These are phyloP conservation scores for Esperia sulphurella DNA, from an alignment of 2,888 invertebrate species.

Conservation along the genomic window DNA sequence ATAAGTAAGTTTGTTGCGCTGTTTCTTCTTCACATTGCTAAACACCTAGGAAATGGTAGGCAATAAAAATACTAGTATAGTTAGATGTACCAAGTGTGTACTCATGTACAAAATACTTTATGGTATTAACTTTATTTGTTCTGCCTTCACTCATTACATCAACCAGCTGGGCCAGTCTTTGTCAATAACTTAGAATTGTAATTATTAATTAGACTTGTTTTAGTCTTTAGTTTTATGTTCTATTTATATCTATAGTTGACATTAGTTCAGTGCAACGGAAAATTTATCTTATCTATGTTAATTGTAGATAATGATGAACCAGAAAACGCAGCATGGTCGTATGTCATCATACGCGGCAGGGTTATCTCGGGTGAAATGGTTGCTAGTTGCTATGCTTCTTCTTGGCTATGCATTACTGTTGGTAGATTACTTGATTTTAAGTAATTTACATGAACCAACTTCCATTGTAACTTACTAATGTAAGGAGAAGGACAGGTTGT, in stretches of 20 bases:
- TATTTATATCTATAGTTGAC: neutral
- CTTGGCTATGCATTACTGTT: constrained; percentile 5
- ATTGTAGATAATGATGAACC: constrained; percentile 29
- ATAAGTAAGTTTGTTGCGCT: no score
- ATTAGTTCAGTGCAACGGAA: constrained; percentile 30
- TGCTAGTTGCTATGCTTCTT: constrained; percentile 34
- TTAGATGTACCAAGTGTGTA: no score
- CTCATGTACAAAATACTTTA: no score
- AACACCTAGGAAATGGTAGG: no score
- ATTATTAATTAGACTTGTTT: no score
- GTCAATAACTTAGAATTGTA: neutral
- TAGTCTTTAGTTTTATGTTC: neutral
- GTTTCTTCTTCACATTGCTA: no score
- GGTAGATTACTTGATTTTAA: no score
- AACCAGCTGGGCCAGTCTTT: neutral
- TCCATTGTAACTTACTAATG: no score
- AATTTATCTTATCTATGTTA: constrained; percentile 57
- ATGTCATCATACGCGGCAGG: constrained; percentile 31
- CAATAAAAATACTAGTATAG: no score
- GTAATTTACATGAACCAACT: no score
- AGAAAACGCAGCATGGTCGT: constrained; percentile 25
- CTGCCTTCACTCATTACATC: neutral
- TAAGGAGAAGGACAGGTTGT: no score
- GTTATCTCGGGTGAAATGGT: constrained; percentile 42
- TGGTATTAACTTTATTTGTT: no score